These are phyloP conservation scores for Alsophila aescularia DNA, from an alignment of 2,888 invertebrate species.

Conservation along the genomic window DNA sequence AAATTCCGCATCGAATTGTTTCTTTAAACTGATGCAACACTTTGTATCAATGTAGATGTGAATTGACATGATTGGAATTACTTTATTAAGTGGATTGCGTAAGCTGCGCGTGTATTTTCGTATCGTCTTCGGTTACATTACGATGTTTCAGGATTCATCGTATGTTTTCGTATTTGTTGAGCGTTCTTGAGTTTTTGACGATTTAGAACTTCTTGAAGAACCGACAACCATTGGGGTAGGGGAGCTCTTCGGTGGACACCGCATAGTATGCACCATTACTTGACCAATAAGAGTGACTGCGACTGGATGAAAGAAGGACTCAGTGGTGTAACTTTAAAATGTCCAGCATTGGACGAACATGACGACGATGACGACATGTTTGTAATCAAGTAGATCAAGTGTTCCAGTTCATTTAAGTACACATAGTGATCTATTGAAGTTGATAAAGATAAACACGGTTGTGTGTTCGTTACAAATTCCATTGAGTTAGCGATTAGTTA, in stretches of 20 bases:
- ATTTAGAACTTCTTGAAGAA: too few species aligned
- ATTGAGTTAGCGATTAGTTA: conserved; percentile 60
- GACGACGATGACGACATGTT: not conserved
- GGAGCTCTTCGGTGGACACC: too few species aligned
- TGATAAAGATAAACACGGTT: conserved; percentile 42
- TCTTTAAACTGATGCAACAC: conserved; percentile 31
- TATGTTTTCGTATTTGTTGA: not conserved
- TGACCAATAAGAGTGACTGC: not conserved
- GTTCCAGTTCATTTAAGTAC: conserved; percentile 6
- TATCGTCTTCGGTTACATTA: conserved; percentile 9
- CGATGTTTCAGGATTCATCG: conserved; percentile 1
- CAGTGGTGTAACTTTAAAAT: not conserved
- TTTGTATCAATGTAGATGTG: conserved; percentile 29
- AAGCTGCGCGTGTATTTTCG: conserved; percentile 24
- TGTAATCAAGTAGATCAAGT: conserved; percentile 2
- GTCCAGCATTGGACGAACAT: not conserved
- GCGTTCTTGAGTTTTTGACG: not conserved
- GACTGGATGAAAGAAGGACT: not conserved
- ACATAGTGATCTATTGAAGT: conserved; percentile 36
- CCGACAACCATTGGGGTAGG: too few species aligned
- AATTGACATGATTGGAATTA: conserved; percentile 30
- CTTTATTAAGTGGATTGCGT: too few species aligned
- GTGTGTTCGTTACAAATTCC: conserved; percentile 53
- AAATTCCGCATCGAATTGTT: conserved; percentile 29
- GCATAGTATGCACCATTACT: too few species aligned